phyloP scores from a whole-genome alignment of 2,113 vertebrate genomes.

The Eurypyga helias region DNA sequence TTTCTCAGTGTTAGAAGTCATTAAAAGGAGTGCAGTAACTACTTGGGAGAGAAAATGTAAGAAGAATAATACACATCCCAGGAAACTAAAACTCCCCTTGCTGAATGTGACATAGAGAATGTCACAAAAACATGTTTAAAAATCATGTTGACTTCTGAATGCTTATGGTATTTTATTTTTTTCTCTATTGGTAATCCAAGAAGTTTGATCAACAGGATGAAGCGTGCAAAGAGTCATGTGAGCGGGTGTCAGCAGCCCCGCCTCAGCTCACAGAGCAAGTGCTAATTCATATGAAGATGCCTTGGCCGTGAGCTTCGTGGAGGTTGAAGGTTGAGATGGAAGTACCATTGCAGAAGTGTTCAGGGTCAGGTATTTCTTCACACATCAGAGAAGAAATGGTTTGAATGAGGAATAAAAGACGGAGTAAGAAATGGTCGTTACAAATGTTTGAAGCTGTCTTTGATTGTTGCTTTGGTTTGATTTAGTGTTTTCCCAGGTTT shows the following conservation, averaged over 20 bases:
- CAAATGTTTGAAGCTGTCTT: not conserved
- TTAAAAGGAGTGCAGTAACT: constrained; percentile 1
- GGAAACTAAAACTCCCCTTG: not conserved
- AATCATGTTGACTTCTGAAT: not conserved
- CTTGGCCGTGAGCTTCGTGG: not conserved
- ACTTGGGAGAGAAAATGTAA: not conserved
- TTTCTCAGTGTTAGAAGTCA: not conserved
- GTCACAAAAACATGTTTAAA: not conserved
- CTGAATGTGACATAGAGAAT: not conserved
- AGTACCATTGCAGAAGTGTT: not conserved
- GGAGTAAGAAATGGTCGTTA: not conserved
- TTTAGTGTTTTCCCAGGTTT: not conserved
- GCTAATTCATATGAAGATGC: not conserved
- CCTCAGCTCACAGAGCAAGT: not conserved
- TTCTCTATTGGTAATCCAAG: not conserved
- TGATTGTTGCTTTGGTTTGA: not conserved
- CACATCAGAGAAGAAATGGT: not conserved
- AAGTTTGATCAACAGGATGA: not conserved
- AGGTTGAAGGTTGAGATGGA: not conserved
- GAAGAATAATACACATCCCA: not conserved
- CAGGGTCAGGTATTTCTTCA: not conserved
- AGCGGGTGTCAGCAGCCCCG: not conserved
- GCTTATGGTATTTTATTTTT: not conserved
- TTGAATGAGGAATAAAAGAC: not conserved
- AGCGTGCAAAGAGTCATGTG: not conserved